Percentiles rank a stretch among this genome's conserved stretches.
These are phyloP conservation scores for Apolygus lucorum DNA, from an alignment of 1,140 invertebrate species.

Conservation along the genomic window DNA sequence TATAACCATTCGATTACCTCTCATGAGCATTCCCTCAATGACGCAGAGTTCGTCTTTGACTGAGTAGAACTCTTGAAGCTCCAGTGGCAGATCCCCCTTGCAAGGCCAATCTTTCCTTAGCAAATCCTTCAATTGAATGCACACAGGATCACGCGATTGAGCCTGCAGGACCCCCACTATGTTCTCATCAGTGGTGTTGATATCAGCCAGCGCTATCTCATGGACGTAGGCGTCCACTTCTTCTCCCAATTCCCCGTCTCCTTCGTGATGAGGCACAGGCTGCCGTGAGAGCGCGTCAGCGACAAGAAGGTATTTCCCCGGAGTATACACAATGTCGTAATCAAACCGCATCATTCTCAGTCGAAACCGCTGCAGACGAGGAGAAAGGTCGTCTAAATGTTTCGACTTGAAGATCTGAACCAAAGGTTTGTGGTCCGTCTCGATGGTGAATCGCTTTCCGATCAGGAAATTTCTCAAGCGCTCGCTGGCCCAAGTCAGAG, in stretches of 20 bases:
- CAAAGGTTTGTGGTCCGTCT: neutral
- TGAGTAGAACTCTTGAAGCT: neutral
- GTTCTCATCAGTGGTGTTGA: neutral
- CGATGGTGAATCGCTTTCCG: neutral
- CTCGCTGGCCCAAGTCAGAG: neutral
- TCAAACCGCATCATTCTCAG: neutral
- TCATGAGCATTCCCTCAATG: neutral
- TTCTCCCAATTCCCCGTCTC: neutral
- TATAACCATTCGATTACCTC: neutral
- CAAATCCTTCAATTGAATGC: neutral
- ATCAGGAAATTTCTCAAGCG: neutral
- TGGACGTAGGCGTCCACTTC: neutral
- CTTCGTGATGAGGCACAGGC: neutral
- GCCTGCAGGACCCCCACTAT: neutral
- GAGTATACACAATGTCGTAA: neutral
- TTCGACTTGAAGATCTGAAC: neutral
- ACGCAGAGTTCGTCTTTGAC: neutral
- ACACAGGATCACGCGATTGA: neutral
- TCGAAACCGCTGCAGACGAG: neutral
- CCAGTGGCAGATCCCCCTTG: neutral
- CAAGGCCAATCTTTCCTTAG: neutral
- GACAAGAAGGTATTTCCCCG: neutral
- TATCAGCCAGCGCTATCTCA: neutral
- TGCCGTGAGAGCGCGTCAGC: neutral
- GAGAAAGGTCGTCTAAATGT: neutral